Evolutionary conservation across 2,113 vertebrate species (phyloP).

Genomic region (Tragelaphus buxtoni): DNA sequence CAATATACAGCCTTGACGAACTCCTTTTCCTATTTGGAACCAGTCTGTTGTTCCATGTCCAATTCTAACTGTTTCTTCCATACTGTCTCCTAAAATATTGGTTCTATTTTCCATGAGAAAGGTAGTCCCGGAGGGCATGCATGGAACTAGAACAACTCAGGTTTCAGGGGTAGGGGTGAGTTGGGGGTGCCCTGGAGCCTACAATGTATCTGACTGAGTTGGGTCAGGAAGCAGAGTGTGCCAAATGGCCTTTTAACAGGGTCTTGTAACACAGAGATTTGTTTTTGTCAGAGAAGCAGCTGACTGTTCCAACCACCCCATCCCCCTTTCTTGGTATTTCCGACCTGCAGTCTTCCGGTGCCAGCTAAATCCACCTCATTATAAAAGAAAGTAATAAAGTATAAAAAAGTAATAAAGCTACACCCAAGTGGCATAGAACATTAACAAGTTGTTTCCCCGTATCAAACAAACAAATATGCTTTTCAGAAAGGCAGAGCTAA

Average conservation of each 20-base stretch:
- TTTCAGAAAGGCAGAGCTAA: conserved; percentile 36
- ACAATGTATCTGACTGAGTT: background rate
- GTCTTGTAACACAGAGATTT: conserved; percentile 12
- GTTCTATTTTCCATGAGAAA: background rate
- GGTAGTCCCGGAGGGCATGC: background rate
- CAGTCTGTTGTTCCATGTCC: too few relatives aligned
- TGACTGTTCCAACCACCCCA: background rate
- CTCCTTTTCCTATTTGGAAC: too few relatives aligned
- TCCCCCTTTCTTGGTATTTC: background rate
- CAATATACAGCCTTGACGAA: too few relatives aligned
- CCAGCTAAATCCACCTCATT: conserved; percentile 26
- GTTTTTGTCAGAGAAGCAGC: background rate
- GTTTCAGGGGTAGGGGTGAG: background rate
- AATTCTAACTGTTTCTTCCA: too few relatives aligned
- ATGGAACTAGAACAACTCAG: background rate
- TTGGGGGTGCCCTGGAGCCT: conserved; percentile 13
- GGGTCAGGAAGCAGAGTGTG: background rate
- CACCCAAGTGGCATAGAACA: conserved; percentile 3
- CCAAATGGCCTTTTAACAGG: conserved; percentile 46
- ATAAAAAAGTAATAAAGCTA: conserved; percentile 10
- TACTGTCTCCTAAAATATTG: background rate
- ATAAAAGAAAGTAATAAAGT: background rate
- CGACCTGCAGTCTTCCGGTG: background rate
- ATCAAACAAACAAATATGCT: background rate
- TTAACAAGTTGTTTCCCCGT: background rate